Percentiles rank a stretch among this genome's conserved stretches.
Evolutionary conservation across 2,888 invertebrate species (phyloP).

Genomic region (Thyatira batis): DNA sequence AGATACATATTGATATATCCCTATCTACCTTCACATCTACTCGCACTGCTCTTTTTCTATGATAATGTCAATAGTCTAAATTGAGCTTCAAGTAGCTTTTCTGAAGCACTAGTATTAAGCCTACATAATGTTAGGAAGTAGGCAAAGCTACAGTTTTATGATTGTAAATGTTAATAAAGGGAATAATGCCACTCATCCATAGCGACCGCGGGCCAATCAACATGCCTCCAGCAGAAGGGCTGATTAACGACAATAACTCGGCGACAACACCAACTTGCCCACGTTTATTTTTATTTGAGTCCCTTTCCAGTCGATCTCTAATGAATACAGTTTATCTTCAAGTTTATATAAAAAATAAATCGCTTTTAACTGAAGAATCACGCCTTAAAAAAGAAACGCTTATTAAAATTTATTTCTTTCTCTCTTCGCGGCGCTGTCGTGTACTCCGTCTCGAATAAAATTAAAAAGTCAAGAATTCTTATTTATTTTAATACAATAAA

Average conservation of each 20-base stretch:
- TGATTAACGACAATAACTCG: conserved; percentile 80
- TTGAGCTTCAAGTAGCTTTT: no score
- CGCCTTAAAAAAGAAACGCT: conserved; percentile 82
- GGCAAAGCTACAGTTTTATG: conserved; percentile 39
- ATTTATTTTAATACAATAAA: conserved; percentile 83
- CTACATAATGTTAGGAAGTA: no score
- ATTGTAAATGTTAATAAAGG: conserved; percentile 62
- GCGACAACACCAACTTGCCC: conserved; percentile 74
- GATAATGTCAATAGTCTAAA: no score
- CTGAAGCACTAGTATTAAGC: no score
- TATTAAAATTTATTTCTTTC: conserved; percentile 83
- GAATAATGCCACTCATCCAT: conserved; percentile 55
- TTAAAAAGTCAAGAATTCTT: conserved; percentile 83
- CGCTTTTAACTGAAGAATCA: conserved; percentile 82
- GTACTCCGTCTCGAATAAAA: conserved; percentile 80
- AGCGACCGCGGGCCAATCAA: conserved; percentile 60
- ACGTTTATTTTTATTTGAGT: conserved; percentile 77
- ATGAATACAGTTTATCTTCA: conserved; percentile 82
- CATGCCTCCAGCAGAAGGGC: conserved; percentile 62
- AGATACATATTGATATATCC: no score
- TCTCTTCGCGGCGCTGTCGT: conserved; percentile 78
- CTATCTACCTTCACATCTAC: no score
- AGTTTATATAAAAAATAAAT: conserved; percentile 82
- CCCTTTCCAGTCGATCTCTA: conserved; percentile 81
- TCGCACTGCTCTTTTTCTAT: no score